Evolutionary conservation across 2,113 vertebrate genomes (phyloP).

Genomic region (Procavia capensis): DNA sequence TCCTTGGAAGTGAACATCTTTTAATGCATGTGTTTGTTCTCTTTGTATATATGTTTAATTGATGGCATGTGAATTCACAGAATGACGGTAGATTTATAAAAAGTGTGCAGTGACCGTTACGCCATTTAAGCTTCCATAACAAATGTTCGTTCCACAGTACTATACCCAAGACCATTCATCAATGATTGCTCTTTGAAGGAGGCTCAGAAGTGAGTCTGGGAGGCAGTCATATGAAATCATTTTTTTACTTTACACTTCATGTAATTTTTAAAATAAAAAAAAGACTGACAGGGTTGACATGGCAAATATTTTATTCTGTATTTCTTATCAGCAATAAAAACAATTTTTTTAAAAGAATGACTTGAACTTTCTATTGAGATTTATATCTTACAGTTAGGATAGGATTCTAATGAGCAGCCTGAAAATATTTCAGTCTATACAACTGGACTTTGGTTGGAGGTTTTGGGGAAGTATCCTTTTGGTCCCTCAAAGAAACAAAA

Average conservation of each 20-base stretch:
- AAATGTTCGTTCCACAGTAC: fast-evolving
- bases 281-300: too few species aligned
- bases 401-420: not conserved
- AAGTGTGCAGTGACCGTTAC: fast-evolving
- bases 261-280: not conserved
- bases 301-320: too few species aligned
- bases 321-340: too few species aligned
- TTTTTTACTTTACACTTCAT: not conserved
- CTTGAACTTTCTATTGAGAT: not conserved
- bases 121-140: not conserved
- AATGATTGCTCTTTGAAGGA: not conserved
- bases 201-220: not conserved
- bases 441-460: not conserved
- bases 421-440: not conserved
- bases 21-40: not conserved
- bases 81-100: not conserved
- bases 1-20: not conserved
- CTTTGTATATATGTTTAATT: not conserved
- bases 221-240: not conserved
- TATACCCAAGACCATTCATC: too few species aligned
- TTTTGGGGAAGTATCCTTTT: not conserved
- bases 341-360: not conserved
- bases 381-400: not conserved
- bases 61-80: not conserved
- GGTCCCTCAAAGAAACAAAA: too few species aligned